Conservation (phyloP, 2,888 invertebrate species). For the Brachylomia viminalis region DNA sequence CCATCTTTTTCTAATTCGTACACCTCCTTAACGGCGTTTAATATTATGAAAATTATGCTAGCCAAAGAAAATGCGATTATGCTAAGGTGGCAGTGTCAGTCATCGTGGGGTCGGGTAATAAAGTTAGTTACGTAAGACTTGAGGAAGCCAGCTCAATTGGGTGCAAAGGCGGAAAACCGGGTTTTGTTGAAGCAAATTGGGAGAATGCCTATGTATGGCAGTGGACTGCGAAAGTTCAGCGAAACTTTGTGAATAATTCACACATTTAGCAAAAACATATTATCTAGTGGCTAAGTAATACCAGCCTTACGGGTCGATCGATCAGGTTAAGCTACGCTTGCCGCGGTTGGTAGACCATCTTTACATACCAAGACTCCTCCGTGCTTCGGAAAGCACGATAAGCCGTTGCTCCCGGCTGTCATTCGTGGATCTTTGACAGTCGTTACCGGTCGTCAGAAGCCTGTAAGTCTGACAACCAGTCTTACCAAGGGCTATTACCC, state of each 20-base stretch:
- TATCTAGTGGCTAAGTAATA: no score
- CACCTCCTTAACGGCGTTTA: slow-evolving; percentile 49
- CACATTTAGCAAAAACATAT: background rate
- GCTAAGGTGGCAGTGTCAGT: slow-evolving; percentile 44
- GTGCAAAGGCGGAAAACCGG: background rate
- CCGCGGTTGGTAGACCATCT: no score
- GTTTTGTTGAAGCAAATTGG: slow-evolving; percentile 20
- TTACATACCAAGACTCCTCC: no score
- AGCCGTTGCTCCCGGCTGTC: no score
- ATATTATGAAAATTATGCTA: slow-evolving; percentile 52
- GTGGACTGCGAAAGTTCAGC: background rate
- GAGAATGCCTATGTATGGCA: background rate
- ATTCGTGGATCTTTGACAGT: no score
- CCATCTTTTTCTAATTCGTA: slow-evolving; percentile 51
- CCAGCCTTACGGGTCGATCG: no score
- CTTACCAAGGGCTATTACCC: no score
- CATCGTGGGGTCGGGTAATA: slow-evolving; percentile 22
- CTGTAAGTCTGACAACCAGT: no score
- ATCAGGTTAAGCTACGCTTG: no score
- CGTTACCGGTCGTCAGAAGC: no score
- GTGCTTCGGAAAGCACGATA: no score
- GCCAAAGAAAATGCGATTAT: slow-evolving; percentile 52
- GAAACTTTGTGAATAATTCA: background rate
- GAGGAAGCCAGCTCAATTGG: slow-evolving; percentile 5
- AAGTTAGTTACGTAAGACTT: slow-evolving; percentile 26